These are phyloP conservation scores for Atrichornis clamosus DNA, from an alignment of 2,113 vertebrate genomes.

Conservation along the genomic window DNA sequence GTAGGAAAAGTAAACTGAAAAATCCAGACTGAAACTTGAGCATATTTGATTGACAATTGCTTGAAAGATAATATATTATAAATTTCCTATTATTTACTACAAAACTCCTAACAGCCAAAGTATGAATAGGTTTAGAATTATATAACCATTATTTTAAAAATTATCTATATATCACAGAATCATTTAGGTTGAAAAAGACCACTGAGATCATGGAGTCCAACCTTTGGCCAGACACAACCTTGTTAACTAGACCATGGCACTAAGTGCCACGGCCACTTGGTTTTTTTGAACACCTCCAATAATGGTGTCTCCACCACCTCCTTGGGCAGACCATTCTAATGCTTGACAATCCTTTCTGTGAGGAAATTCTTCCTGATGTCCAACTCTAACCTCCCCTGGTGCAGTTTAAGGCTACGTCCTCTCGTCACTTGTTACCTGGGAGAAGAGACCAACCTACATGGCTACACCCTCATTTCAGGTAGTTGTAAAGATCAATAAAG, in stretches of 20 bases:
- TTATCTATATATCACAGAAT: background rate
- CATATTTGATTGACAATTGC: background rate
- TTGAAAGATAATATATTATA: background rate
- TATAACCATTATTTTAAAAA: background rate
- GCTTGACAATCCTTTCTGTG: background rate
- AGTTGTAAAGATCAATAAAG: background rate
- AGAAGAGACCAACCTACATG: background rate
- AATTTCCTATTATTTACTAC: background rate
- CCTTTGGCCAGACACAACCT: background rate
- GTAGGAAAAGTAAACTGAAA: background rate
- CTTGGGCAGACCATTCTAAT: background rate
- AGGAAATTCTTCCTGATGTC: background rate
- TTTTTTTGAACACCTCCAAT: background rate
- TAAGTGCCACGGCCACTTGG: accelerated
- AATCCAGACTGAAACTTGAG: background rate
- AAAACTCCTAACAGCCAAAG: background rate
- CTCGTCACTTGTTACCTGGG: background rate
- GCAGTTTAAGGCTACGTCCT: background rate
- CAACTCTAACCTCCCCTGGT: background rate
- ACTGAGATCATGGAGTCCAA: background rate
- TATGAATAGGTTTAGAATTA: background rate
- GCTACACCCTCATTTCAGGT: background rate
- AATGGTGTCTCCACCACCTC: background rate
- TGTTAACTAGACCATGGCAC: background rate
- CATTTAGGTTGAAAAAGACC: background rate